phyloP scores from a whole-genome alignment of 2,113 vertebrate genomes.

The Sclerurus mexicanus region DNA sequence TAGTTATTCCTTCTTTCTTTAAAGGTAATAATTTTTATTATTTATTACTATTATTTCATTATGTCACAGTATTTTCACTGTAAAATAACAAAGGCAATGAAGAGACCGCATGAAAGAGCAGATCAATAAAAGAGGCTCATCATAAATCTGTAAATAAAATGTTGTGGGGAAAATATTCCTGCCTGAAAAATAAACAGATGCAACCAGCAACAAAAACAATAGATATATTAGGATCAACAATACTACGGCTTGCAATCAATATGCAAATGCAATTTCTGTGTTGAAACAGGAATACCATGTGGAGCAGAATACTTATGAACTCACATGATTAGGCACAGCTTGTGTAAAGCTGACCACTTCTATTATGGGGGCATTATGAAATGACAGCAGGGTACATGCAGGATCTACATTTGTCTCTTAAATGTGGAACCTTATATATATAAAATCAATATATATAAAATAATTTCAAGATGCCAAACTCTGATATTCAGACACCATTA shows the following conservation, averaged over 20 bases:
- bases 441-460: not conserved
- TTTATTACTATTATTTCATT: not conserved
- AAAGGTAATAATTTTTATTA: not conserved
- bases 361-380: not conserved
- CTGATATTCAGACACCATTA: not conserved
- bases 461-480: not conserved
- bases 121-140: not conserved
- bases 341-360: not conserved
- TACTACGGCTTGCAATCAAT: not conserved
- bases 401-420: not conserved
- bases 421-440: not conserved
- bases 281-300: not conserved
- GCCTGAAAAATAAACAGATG: not conserved
- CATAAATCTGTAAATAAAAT: constrained; percentile 23
- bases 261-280: constrained; percentile 13
- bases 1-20: not conserved
- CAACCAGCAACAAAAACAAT: not conserved
- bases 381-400: not conserved
- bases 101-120: not conserved
- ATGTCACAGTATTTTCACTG: not conserved
- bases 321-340: not conserved
- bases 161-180: not conserved
- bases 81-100: not conserved
- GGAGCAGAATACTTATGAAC: not conserved
- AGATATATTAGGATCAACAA: not conserved